phyloP scores from a whole-genome alignment of 2,797 vertebrate genomes.

The Siniperca obscura region DNA sequence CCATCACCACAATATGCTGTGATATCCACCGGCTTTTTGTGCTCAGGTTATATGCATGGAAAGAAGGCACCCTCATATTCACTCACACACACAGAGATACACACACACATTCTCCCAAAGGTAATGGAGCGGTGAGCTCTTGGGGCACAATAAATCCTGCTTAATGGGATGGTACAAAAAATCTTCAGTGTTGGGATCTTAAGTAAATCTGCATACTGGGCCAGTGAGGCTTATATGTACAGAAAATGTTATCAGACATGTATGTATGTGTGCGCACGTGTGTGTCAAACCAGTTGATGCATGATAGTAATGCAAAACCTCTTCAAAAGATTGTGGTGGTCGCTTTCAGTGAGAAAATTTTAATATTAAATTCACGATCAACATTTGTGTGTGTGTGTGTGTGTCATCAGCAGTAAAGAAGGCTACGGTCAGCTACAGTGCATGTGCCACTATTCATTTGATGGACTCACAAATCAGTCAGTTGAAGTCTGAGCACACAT shows the following conservation, averaged over 20 bases:
- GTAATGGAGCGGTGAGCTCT: constrained; percentile 82
- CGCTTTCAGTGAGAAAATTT: constrained; percentile 43
- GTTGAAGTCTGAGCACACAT: constrained; percentile 79
- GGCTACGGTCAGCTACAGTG: constrained; percentile 33
- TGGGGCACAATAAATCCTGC: constrained; percentile 82
- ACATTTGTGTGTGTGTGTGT: not conserved
- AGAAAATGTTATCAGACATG: constrained; percentile 43
- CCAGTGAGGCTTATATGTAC: constrained; percentile 65
- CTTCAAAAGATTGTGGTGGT: constrained; percentile 34
- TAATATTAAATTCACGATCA: constrained; percentile 42
- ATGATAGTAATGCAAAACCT: constrained; percentile 34
- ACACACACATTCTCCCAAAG: constrained; percentile 70
- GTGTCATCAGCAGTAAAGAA: constrained; percentile 30
- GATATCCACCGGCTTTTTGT: constrained; percentile 53
- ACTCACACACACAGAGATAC: constrained; percentile 35
- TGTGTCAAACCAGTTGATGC: constrained; percentile 3
- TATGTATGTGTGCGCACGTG: constrained; percentile 1
- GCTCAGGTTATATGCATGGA: constrained; percentile 39
- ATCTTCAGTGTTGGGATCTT: constrained; percentile 58
- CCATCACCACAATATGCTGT: constrained; percentile 41
- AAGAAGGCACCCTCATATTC: constrained; percentile 16
- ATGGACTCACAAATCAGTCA: constrained; percentile 72
- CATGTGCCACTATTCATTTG: constrained; percentile 63
- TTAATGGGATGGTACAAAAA: constrained; percentile 82
- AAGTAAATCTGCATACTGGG: constrained; percentile 75